Percentiles rank a stretch among this genome's conserved stretches.
Conservation (phyloP, 2,888 invertebrate genomes). For the Corbicula japonica region DNA sequence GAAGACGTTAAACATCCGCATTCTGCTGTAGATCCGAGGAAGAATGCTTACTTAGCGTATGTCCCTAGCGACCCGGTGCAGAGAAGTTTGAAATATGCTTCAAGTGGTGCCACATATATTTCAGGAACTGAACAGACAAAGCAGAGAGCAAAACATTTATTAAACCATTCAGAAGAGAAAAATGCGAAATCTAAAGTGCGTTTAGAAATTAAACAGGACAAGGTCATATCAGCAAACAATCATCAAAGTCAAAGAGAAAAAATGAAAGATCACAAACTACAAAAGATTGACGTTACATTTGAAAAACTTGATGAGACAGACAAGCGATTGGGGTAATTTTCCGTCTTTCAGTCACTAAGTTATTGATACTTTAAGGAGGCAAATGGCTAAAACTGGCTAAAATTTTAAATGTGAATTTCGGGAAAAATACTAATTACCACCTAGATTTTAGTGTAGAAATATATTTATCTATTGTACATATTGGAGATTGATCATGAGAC, state of each 20-base stretch:
- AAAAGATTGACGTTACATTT: neutral
- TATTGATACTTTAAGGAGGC: too few relatives aligned
- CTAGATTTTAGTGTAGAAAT: neutral
- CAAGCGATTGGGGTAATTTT: conserved; percentile 35
- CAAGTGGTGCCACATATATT: neutral
- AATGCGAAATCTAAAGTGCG: neutral
- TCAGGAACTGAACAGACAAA: too few relatives aligned
- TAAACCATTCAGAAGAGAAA: neutral
- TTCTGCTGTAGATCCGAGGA: conserved; percentile 22
- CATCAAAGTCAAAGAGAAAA: too few relatives aligned
- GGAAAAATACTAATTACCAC: too few relatives aligned
- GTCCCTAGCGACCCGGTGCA: conserved; percentile 39
- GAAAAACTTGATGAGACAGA: conserved; percentile 23
- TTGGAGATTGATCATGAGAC: neutral
- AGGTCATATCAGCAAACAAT: neutral
- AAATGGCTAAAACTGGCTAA: too few relatives aligned
- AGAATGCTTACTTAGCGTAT: conserved; percentile 35
- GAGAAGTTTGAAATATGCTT: conserved; percentile 17
- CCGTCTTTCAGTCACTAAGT: too few relatives aligned
- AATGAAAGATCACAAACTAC: neutral
- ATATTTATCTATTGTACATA: neutral
- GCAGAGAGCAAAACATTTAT: neutral
- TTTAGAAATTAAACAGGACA: neutral
- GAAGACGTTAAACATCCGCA: conserved; percentile 16
- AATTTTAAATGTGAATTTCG: neutral